Percentiles rank a stretch among this genome's conserved stretches.
phyloP scores from a whole-genome alignment of 92 coral and sea anemone species.

The Palythoa grandiflora region DNA sequence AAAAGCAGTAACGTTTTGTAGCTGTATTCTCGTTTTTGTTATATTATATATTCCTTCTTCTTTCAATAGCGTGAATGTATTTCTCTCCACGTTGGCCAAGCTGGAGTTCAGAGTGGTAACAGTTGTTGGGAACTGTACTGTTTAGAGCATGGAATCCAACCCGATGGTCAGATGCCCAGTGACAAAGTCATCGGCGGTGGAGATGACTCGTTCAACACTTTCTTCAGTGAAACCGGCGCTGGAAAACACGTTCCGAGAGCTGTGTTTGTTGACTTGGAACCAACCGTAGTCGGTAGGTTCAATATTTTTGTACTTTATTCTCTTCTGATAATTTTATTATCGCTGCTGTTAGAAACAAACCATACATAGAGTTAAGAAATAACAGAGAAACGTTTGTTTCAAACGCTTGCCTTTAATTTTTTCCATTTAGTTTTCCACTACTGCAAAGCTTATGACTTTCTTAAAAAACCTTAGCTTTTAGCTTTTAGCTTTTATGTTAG shows the following conservation, averaged over 20 bases:
- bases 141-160: conserved; percentile 88
- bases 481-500: no score
- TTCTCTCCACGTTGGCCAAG: conserved; percentile 83
- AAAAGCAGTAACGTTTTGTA: no score
- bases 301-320: no score
- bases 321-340: no score
- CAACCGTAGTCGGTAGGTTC: conserved; percentile 76
- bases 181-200: conserved; percentile 88
- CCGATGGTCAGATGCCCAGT: conserved; percentile 91
- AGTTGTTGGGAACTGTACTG: conserved; percentile 69
- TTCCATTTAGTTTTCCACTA: no score
- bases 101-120: conserved; percentile 85
- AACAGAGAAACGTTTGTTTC: no score
- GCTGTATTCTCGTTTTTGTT: no score
- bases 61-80: conserved; percentile 82
- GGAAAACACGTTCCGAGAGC: conserved; percentile 91
- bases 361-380: no score
- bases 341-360: no score
- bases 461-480: no score
- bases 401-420: no score
- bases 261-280: conserved; percentile 82
- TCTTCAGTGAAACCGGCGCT: conserved; percentile 89
- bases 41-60: neutral
- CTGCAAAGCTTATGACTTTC: no score
- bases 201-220: conserved; percentile 87